phyloP scores from a whole-genome alignment of 1,140 invertebrate genomes.

The Caerostris extrusa region DNA sequence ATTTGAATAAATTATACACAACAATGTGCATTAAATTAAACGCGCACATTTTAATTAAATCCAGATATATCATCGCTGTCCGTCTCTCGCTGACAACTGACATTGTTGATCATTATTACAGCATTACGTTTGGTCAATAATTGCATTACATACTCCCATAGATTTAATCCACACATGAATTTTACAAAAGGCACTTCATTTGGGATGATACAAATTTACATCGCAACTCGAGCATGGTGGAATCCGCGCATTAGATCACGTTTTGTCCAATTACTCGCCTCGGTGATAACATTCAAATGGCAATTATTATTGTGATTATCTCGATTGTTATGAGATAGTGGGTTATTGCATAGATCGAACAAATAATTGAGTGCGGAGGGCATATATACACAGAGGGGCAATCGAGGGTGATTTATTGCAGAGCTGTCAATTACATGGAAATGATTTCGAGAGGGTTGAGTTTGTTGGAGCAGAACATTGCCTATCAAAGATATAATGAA shows the following conservation, averaged over 20 bases:
- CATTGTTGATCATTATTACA: background rate
- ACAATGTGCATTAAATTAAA: no score
- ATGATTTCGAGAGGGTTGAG: background rate
- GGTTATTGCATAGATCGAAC: no score
- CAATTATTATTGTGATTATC: background rate
- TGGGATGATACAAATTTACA: background rate
- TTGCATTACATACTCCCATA: background rate
- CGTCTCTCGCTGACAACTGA: background rate
- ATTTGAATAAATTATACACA: no score
- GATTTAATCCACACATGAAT: background rate
- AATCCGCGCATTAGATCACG: background rate
- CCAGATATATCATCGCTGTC: background rate
- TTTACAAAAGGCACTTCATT: background rate
- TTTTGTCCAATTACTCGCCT: background rate
- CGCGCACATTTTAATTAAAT: no score
- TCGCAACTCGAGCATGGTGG: background rate
- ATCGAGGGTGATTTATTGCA: background rate
- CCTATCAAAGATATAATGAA: no score
- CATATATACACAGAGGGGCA: background rate
- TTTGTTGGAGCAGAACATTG: no score
- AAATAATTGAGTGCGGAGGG: background rate
- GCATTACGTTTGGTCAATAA: background rate
- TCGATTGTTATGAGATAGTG: background rate
- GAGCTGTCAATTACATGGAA: background rate
- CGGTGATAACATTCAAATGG: background rate